Base-by-base conservation (phyloP, 2,888 invertebrate genomes). In the Sclerodermus sp. region DNA sequence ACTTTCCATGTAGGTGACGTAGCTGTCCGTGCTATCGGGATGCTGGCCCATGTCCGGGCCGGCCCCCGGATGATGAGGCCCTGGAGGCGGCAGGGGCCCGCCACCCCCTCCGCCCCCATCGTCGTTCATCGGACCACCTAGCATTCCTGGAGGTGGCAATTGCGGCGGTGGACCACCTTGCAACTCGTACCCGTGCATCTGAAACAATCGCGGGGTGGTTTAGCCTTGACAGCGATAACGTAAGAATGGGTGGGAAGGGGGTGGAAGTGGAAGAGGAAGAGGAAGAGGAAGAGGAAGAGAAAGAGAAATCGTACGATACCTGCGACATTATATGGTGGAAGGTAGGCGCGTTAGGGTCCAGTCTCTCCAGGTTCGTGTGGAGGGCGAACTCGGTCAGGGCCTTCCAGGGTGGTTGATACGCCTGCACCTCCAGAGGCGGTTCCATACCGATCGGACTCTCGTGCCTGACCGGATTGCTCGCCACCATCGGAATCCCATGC, bases 401-500 rank as follows among this genome's bases (percentile, higher is more conserved):
- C 82, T 96, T 96, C 97, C 96, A 97, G 36, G 93, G 95, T 47
- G 95, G 96, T 80, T 96, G 96, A 84, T 96, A 98, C 60, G 95
- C 93, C 67, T 88, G 87, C 30, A 90, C 89, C 80, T 97, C 96
- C 51, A 96, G 84, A 32, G 92, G 89, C 32, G 92, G 89, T 71
- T 92, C 91, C 76, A 92, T 86, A 50, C 93, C 90, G 51, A 91
- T 82, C 1, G 91, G 91, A 51, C 92, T 90, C 79, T 93, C 93
- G 81, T 93, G 93, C 42, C 93, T 84, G 53, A 93, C 93, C 30
- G 93, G 93, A 64, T 96, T 94, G 38, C 94, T 92, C 39, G 98
- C 98, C 55, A 98, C 94, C 89, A 99, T 91, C 15, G 98, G 97
- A 65, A 99, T 96, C 53, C 95, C 95, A 76, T 96, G 95, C 90